Conservation (phyloP, 1,140 invertebrate species). For the Drosophila oshimai region DNA sequence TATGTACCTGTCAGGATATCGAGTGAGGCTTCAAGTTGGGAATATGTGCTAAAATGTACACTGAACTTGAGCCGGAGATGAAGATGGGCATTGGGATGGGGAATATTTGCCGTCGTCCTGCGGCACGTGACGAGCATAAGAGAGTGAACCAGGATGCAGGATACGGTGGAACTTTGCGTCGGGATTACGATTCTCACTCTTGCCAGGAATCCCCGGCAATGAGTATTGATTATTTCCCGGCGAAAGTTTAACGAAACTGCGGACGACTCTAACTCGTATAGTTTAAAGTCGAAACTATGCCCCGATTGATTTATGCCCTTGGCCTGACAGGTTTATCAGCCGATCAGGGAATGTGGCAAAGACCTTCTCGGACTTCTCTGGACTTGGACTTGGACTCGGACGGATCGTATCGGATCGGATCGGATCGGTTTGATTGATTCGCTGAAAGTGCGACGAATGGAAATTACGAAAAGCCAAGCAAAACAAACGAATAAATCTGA, state of each 20-base stretch:
- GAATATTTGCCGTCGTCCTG: conserved; percentile 57
- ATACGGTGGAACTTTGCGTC: conserved; percentile 24
- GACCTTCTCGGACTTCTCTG: conserved; percentile 46
- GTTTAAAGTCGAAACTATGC: conserved; percentile 39
- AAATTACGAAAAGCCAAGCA: conserved; percentile 58
- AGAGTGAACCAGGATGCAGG: conserved; percentile 5
- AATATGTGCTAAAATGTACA: conserved; percentile 74
- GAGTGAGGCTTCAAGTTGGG: conserved; percentile 28
- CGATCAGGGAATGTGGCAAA: conserved; percentile 60
- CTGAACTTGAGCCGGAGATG: conserved; percentile 47
- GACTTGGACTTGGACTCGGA: too few relatives aligned
- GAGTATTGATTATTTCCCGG: conserved; percentile 60
- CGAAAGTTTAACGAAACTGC: conserved; percentile 49
- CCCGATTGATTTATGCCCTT: conserved; percentile 62
- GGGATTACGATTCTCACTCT: conserved; percentile 58
- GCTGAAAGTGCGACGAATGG: conserved; percentile 68
- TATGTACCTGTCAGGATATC: conserved; percentile 33
- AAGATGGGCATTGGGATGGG: conserved; percentile 25
- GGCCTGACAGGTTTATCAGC: conserved; percentile 63
- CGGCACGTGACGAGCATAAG: conserved; percentile 69
- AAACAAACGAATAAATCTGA: conserved; percentile 64
- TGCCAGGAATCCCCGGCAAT: background rate
- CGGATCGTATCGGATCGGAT: conserved; percentile 26
- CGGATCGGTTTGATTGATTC: conserved; percentile 52
- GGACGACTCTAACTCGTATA: conserved; percentile 48